phyloP scores from a whole-genome alignment of 2,888 invertebrate genomes.

The Latheticus oryzae region DNA sequence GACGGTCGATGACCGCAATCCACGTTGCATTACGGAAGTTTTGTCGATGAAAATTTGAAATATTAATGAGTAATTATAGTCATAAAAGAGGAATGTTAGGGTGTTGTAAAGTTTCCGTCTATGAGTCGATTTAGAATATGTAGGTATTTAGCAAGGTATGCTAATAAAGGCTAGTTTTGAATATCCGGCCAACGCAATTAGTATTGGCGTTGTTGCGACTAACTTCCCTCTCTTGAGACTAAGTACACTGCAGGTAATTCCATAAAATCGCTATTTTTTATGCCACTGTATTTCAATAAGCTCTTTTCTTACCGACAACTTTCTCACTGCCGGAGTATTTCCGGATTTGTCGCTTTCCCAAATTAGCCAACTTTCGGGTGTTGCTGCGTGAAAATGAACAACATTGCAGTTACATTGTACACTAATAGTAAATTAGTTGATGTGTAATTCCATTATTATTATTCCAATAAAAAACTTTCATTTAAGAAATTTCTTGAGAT shows the following conservation, averaged over 20 bases:
- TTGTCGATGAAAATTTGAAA: slow-evolving; percentile 3
- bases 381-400: slow-evolving; percentile 23
- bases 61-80: slow-evolving; percentile 4
- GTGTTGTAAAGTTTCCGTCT: too few relatives aligned
- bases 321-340: slow-evolving; percentile 12
- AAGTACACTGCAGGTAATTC: slow-evolving; percentile 25
- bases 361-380: slow-evolving; percentile 21
- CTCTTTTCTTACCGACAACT: slow-evolving; percentile 13
- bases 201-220: slow-evolving; percentile 13
- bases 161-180: slow-evolving; percentile 14
- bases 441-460: too few relatives aligned
- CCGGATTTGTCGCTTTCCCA: slow-evolving; percentile 8
- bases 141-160: not conserved
- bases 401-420: slow-evolving; percentile 8
- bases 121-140: not conserved
- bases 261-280: slow-evolving; percentile 25
- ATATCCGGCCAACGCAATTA: slow-evolving; percentile 12
- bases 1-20: too few relatives aligned
- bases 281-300: slow-evolving; percentile 12
- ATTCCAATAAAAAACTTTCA: too few relatives aligned
- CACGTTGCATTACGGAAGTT: too few relatives aligned
- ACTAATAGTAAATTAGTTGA: too few relatives aligned
- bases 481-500: too few relatives aligned
- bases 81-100: too few relatives aligned
- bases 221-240: slow-evolving; percentile 17